phyloP scores from a whole-genome alignment of 37 sponge, comb jelly and placozoan genomes.

The Oopsacas minuta region DNA sequence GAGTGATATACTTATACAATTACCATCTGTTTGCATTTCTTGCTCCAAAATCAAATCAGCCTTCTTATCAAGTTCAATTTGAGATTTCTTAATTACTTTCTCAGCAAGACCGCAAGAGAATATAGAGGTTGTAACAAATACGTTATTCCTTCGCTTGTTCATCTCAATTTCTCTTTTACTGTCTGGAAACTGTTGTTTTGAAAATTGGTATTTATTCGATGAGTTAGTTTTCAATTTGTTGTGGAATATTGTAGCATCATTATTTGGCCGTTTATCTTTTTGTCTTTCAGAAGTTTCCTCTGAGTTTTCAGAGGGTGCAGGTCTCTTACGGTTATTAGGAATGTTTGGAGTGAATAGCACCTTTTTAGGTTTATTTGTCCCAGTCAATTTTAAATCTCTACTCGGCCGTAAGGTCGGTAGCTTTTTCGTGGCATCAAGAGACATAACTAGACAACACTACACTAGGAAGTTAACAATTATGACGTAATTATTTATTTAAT shows the following conservation, averaged over 20 bases:
- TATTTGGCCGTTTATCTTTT: not conserved
- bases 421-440: not conserved
- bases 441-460: not conserved
- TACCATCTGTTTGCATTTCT: not conserved
- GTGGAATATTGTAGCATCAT: not conserved
- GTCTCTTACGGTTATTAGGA: not conserved
- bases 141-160: not conserved
- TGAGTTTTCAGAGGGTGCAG: not conserved
- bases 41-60: not conserved
- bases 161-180: not conserved
- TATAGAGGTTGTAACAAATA: not conserved
- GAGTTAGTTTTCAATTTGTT: not conserved
- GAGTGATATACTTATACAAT: not conserved
- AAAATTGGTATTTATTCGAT: not conserved
- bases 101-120: slow-evolving; percentile 15
- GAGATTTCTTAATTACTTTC: not conserved
- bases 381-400: not conserved
- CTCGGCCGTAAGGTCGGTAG: slow-evolving; percentile 2
- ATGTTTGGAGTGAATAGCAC: not conserved
- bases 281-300: not conserved
- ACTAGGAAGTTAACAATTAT: not conserved
- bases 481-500: too few species aligned
- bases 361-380: not conserved
- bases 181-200: not conserved
- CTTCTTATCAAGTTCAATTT: not conserved